A percentile compares a stretch with the other conserved stretches of the same genome.
Conservation (phyloP, 2,113 vertebrate species). For the Synodontis membranacea region DNA sequence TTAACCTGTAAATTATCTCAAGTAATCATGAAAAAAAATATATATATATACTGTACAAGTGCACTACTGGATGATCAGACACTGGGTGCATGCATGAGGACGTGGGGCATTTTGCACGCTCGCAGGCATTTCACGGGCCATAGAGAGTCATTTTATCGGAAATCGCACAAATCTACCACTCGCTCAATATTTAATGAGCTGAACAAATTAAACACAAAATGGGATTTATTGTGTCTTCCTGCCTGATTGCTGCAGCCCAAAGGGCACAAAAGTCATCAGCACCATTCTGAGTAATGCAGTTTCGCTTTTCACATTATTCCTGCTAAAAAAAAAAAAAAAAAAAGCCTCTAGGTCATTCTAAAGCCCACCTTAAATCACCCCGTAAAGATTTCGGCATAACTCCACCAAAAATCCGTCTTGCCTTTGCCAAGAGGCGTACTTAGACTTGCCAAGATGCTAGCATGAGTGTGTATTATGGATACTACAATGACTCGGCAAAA, state of each 20-base stretch:
- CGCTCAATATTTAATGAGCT: slow-evolving; percentile 76
- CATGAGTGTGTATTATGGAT: not conserved
- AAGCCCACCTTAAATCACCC: slow-evolving; percentile 20
- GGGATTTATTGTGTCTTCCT: slow-evolving; percentile 67
- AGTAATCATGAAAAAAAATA: not conserved
- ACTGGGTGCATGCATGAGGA: not conserved
- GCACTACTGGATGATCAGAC: not conserved
- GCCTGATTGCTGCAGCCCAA: slow-evolving; percentile 56
- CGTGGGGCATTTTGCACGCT: slow-evolving; percentile 55
- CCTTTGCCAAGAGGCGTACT: not conserved
- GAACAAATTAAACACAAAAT: slow-evolving; percentile 72
- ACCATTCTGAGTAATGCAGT: slow-evolving; percentile 33
- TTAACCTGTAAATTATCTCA: not conserved
- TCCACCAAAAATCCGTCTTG: not conserved
- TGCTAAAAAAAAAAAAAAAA: not conserved
- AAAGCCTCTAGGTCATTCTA: not conserved
- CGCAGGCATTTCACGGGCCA: slow-evolving; percentile 66
- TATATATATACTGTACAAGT: not conserved
- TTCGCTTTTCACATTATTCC: slow-evolving; percentile 13
- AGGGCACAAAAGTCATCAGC: slow-evolving; percentile 26
- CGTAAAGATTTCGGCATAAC: slow-evolving; percentile 9
- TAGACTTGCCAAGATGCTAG: not conserved
- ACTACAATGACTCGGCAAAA: slow-evolving; percentile 9
- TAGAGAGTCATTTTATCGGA: slow-evolving; percentile 65
- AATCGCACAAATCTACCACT: slow-evolving; percentile 71